Conservation (phyloP, 2,888 invertebrate species). For the Salpingus planirostris region DNA sequence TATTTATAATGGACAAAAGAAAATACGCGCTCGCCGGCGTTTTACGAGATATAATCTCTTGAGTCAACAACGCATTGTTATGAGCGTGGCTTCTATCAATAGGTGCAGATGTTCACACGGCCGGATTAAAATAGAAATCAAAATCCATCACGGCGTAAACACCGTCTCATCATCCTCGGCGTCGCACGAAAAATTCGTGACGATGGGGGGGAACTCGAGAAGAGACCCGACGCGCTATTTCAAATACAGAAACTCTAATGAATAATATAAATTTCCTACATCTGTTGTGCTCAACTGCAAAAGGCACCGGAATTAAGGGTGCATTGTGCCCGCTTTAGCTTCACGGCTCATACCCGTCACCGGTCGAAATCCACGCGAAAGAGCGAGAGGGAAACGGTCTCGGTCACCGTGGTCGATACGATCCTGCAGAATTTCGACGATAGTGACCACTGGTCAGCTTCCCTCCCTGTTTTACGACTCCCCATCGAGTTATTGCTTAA, state of each 20-base stretch:
- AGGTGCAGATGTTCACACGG: constrained; percentile 26
- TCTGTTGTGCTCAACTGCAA: constrained; percentile 28
- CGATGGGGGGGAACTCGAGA: constrained; percentile 10
- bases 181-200: constrained; percentile 7
- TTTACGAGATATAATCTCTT: constrained; percentile 23
- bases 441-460: constrained; percentile 38
- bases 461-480: constrained; percentile 32
- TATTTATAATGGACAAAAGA: constrained; percentile 26
- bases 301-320: constrained; percentile 31
- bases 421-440: constrained; percentile 24
- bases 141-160: constrained; percentile 18
- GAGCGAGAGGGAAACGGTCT: constrained; percentile 3
- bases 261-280: constrained; percentile 33
- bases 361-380: too few species aligned
- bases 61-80: constrained; percentile 23
- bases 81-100: constrained; percentile 24
- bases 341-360: too few species aligned
- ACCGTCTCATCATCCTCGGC: too few species aligned
- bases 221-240: constrained; percentile 6
- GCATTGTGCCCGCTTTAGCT: constrained; percentile 28
- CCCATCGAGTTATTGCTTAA: constrained; percentile 40
- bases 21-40: constrained; percentile 22
- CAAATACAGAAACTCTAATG: constrained; percentile 21
- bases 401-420: constrained; percentile 15
- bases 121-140: constrained; percentile 26